Conservation (phyloP, 1,140 invertebrate species). For the Zaprionus vittiger region DNA sequence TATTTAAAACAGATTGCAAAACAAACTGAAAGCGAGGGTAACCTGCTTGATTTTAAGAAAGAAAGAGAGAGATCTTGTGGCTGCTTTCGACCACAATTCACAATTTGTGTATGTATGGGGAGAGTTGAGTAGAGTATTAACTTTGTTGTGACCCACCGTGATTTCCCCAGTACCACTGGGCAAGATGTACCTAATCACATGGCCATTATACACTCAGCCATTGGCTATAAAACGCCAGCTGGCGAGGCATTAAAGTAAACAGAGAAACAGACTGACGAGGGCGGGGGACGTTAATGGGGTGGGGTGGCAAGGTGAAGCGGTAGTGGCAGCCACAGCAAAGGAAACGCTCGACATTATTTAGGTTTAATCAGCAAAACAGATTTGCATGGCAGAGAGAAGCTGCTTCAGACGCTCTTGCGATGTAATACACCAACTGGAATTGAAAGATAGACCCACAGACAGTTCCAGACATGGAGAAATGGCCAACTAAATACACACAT, state of each 20-base stretch:
- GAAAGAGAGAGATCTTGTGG: background rate
- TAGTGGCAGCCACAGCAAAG: slow-evolving; percentile 57
- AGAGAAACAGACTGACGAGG: slow-evolving; percentile 34
- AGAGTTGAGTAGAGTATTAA: slow-evolving; percentile 29
- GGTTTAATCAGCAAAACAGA: slow-evolving; percentile 81
- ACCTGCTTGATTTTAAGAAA: background rate
- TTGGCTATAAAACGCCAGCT: slow-evolving; percentile 44
- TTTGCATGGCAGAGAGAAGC: slow-evolving; percentile 61
- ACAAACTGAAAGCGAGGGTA: background rate
- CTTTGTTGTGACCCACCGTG: slow-evolving; percentile 32
- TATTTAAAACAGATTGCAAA: slow-evolving; percentile 8
- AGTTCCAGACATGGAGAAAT: slow-evolving; percentile 42
- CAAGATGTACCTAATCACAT: slow-evolving; percentile 43
- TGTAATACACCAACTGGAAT: slow-evolving; percentile 81
- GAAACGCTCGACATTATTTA: slow-evolving; percentile 75
- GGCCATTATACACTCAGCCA: slow-evolving; percentile 39
- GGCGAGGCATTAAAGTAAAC: slow-evolving; percentile 30
- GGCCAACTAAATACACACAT: slow-evolving; percentile 34
- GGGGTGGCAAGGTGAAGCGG: background rate
- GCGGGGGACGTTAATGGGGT: background rate
- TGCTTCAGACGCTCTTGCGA: slow-evolving; percentile 55
- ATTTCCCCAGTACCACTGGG: slow-evolving; percentile 31
- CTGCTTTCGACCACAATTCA: background rate
- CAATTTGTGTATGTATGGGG: slow-evolving; percentile 1
- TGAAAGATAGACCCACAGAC: slow-evolving; percentile 59